phyloP scores from a whole-genome alignment of 1,140 invertebrate species.

The Lethrus apterus region DNA sequence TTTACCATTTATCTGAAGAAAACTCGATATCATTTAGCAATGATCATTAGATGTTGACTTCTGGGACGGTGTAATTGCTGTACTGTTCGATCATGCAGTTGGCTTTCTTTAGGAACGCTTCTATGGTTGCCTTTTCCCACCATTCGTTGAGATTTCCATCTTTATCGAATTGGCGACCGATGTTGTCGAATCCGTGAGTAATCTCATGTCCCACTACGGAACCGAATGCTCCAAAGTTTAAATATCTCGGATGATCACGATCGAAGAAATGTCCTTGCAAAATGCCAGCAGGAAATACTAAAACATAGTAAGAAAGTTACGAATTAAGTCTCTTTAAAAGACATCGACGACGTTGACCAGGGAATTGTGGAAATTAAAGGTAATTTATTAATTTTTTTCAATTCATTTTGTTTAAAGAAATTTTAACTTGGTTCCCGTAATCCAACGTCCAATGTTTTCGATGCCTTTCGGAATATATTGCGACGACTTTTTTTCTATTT shows the following conservation, averaged over 20 bases:
- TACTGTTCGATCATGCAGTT: constrained; percentile 68
- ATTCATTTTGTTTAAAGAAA: too few relatives aligned
- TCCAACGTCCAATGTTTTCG: too few relatives aligned
- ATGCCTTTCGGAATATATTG: too few relatives aligned
- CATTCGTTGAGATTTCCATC: constrained; percentile 65
- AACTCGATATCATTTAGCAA: too few relatives aligned
- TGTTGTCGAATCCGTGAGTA: constrained; percentile 71
- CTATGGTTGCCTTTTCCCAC: constrained; percentile 47
- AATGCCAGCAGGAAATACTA: constrained; percentile 70
- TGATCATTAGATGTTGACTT: constrained; percentile 27
- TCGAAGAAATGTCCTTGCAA: constrained; percentile 68
- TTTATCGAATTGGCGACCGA: constrained; percentile 86
- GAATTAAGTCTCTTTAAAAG: neutral
- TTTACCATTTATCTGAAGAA: constrained; percentile 35
- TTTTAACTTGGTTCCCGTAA: too few relatives aligned
- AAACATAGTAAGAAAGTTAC: too few relatives aligned
- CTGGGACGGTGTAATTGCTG: constrained; percentile 49
- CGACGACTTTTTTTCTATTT: too few relatives aligned
- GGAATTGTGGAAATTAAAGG: neutral
- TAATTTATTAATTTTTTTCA: neutral
- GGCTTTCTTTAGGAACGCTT: constrained; percentile 51
- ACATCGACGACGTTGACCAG: neutral
- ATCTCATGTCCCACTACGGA: constrained; percentile 59
- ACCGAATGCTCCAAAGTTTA: constrained; percentile 68
- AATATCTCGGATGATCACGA: constrained; percentile 59